Evolutionary conservation across 2,797 vertebrate species (phyloP), one percentile per base, ranked within the genome.

Genomic region (Ctenopoma multispine): DNA sequence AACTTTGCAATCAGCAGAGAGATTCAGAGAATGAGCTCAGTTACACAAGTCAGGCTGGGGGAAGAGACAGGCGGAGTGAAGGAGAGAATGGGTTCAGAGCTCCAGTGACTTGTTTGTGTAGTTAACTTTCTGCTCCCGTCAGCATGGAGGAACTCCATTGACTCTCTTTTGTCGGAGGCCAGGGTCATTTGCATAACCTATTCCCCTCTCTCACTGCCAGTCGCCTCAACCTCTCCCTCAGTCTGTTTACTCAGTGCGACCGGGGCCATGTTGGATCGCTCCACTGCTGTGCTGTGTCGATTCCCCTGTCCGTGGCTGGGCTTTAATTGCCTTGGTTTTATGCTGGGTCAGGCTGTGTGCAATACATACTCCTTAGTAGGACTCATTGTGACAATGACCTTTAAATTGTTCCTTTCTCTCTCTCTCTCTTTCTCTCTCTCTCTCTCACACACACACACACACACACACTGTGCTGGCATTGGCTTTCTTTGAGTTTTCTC

Each of bases 111-210:
- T 84, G 85, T 87, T 89, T 89, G 79, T 79, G 82, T 91, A 85
- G 89, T 90, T 92, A 90, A 90, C 85, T 91, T 91, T 90, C 89
- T 88, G 82, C 84, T 88, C 89, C 82, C 69, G 80, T 86, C 84
- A 85, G 84, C 54, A 63, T 71, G 74, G 79, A 91, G 75, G 77
- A 87, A 90, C 87, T 89, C 80, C 85, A 91, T 82, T 90, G 89
- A 92, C 88, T 91, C 72, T 55, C 75, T 83, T 85, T 79, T 83
- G 82, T 85, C 50, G 53, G 72, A 78, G 90, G 79, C 86, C 85
- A 75, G 74, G 85, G 79, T 79, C 88, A 92, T 92, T 91, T 92
- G 85, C 90, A 91, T 92, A 92, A 91, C 90, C 88, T 88, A 73
- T 82, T 80, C 84, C 78, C 81, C 85, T 74, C 75, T 74, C 71